These are phyloP conservation scores for Pachycephus smyrnensis DNA, from an alignment of 2,888 invertebrate species.

Conservation along the genomic window DNA sequence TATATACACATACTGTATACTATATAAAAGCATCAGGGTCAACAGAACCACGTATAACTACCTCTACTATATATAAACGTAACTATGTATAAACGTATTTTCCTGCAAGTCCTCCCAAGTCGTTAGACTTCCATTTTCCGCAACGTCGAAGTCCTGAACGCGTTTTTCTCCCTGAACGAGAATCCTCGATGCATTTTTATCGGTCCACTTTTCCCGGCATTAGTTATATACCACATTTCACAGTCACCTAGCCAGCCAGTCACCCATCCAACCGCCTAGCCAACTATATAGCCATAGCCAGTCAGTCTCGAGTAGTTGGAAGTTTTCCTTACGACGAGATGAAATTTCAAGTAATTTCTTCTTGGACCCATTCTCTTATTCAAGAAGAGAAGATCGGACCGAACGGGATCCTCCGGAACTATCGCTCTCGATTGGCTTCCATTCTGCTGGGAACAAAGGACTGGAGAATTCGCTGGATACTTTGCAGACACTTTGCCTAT, in stretches of 20 bases:
- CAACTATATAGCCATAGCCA: background rate
- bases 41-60: background rate
- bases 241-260: background rate
- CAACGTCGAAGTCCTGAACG: background rate
- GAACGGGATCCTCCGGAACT: background rate
- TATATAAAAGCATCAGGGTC: background rate
- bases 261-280: background rate
- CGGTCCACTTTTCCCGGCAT: conserved; percentile 33
- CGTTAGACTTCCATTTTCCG: conserved; percentile 37
- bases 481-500: background rate
- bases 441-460: background rate
- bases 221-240: conserved; percentile 26
- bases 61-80: no score
- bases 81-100: background rate
- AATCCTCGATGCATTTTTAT: conserved; percentile 35
- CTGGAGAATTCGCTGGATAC: background rate
- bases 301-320: background rate
- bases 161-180: conserved; percentile 15
- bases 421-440: background rate
- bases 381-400: background rate
- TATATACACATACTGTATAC: background rate
- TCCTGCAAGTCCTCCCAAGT: conserved; percentile 13
- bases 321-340: conserved; percentile 4
- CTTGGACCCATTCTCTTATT: background rate
- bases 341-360: background rate